These are phyloP conservation scores for Eucera pruinosa DNA, from an alignment of 2,888 invertebrate genomes.

Conservation along the genomic window DNA sequence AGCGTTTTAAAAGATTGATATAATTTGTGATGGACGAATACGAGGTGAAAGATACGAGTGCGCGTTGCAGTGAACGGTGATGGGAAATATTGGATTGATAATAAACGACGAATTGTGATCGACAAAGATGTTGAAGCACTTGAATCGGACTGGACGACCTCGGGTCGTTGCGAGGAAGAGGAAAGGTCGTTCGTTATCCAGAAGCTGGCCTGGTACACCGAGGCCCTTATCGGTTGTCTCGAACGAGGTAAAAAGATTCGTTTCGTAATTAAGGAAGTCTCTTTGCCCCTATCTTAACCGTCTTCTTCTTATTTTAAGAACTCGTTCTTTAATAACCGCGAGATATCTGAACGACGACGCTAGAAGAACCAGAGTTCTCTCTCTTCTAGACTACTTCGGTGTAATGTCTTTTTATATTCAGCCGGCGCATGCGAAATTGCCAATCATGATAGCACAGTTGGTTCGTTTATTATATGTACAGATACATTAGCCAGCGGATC, in stretches of 20 bases:
- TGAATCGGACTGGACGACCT: slow-evolving; percentile 74
- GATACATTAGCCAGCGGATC: too few relatives aligned
- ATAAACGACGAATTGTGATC: slow-evolving; percentile 15
- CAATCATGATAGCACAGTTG: too few relatives aligned
- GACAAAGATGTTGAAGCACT: slow-evolving; percentile 79
- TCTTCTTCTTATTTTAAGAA: too few relatives aligned
- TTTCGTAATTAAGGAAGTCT: slow-evolving; percentile 36
- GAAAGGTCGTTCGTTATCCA: slow-evolving; percentile 80
- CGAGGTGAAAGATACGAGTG: too few relatives aligned
- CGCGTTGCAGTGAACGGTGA: background rate
- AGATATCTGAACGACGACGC: too few relatives aligned
- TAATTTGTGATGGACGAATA: background rate
- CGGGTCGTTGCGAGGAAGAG: slow-evolving; percentile 77
- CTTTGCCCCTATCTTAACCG: too few relatives aligned
- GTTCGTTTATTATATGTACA: too few relatives aligned
- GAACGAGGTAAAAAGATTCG: slow-evolving; percentile 76
- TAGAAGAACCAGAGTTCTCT: too few relatives aligned
- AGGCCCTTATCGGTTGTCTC: slow-evolving; percentile 78
- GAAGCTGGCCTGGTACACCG: slow-evolving; percentile 82
- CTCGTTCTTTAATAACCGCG: too few relatives aligned
- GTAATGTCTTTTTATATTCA: too few relatives aligned
- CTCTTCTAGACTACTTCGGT: too few relatives aligned
- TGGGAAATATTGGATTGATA: slow-evolving; percentile 25
- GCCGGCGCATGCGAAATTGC: too few relatives aligned
- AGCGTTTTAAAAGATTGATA: background rate